Evolutionary conservation across 1,140 invertebrate species (phyloP).

Genomic region (Drosophila azteca): DNA sequence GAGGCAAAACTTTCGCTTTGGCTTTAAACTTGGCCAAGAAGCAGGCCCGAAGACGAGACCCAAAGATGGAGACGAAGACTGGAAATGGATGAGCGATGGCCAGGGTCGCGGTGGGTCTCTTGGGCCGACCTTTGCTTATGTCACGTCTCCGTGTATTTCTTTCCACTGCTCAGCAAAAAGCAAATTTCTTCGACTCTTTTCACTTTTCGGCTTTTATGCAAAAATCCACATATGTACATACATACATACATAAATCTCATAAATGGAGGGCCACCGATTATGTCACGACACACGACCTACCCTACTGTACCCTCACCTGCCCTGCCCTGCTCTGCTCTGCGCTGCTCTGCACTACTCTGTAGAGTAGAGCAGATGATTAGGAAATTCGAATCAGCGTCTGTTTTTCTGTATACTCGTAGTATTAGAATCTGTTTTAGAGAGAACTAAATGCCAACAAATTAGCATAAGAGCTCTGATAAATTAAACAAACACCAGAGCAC

Average conservation of each 20-base stretch:
- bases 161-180: slow-evolving; percentile 25
- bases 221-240: slow-evolving; percentile 17
- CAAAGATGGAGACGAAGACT: slow-evolving; percentile 42
- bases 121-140: slow-evolving; percentile 70
- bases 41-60: slow-evolving; percentile 20
- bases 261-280: slow-evolving; percentile 38
- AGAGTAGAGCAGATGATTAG: slow-evolving; percentile 20
- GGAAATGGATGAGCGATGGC: slow-evolving; percentile 35
- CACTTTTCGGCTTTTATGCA: slow-evolving; percentile 55
- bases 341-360: slow-evolving; percentile 1
- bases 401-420: too few species aligned
- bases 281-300: slow-evolving; percentile 62
- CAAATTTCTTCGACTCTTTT: slow-evolving; percentile 60
- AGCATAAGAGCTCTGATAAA: slow-evolving; percentile 58
- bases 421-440: too few species aligned
- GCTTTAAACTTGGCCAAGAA: slow-evolving; percentile 73
- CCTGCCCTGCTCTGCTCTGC: background rate
- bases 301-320: slow-evolving; percentile 7
- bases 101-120: slow-evolving; percentile 25
- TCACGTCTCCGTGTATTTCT: slow-evolving; percentile 44
- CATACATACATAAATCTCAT: too few species aligned
- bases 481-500: slow-evolving; percentile 50
- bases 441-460: slow-evolving; percentile 57
- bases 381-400: background rate
- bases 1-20: slow-evolving; percentile 71